Evolutionary conservation across 2,113 vertebrate species (phyloP).

Genomic region (Baryphthengus martii): DNA sequence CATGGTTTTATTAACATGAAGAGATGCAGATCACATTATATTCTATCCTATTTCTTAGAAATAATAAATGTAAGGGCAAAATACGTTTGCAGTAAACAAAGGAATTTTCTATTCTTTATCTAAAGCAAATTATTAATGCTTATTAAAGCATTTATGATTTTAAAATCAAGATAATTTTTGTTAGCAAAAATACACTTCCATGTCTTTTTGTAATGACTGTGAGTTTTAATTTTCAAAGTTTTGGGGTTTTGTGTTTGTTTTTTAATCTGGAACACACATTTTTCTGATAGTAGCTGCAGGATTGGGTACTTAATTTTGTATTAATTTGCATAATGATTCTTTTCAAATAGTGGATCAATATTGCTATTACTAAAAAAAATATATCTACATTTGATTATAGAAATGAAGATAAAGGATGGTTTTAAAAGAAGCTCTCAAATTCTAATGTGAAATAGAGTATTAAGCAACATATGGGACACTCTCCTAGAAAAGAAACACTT

Average conservation of each 20-base stretch:
- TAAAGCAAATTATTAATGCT: not conserved
- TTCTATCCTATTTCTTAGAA: not conserved
- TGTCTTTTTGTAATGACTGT: not conserved
- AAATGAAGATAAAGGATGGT: not conserved
- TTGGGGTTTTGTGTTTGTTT: not conserved
- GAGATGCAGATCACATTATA: conserved; percentile 59
- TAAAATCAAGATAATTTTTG: not conserved
- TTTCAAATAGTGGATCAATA: not conserved
- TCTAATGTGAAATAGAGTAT: not conserved
- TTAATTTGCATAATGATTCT: not conserved
- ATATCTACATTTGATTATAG: not conserved
- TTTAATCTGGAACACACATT: conserved; percentile 2
- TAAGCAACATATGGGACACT: not conserved
- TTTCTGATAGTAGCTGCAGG: not conserved
- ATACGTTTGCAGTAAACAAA: not conserved
- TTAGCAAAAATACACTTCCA: not conserved
- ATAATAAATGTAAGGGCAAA: not conserved
- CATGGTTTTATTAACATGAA: conserved; percentile 61
- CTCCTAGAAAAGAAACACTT: not conserved
- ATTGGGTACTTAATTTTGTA: not conserved
- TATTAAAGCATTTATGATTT: not conserved
- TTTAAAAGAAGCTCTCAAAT: not conserved
- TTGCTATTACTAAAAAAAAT: not conserved
- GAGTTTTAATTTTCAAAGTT: not conserved
- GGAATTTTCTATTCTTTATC: not conserved